Percentiles rank a stretch among this genome's conserved stretches.
phyloP scores from a whole-genome alignment of 2,797 vertebrate genomes.

The Hephaestus fuliginosus region DNA sequence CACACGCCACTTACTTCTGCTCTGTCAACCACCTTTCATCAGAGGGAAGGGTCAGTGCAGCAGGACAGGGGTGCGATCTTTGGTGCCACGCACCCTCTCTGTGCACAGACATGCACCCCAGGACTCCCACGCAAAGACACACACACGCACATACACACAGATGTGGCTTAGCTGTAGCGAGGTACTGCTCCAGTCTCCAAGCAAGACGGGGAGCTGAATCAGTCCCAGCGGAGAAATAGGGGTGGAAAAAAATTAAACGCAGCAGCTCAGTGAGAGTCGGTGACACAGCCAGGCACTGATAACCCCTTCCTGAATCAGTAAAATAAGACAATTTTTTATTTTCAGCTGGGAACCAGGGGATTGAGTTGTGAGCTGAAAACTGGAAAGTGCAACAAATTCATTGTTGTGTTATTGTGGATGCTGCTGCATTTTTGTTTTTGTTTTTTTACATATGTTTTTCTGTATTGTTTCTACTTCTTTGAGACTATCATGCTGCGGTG shows the following conservation, averaged over 20 bases:
- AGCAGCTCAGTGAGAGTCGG: neutral
- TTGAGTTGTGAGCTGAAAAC: conserved; percentile 7
- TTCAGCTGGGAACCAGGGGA: conserved; percentile 5
- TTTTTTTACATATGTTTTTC: neutral
- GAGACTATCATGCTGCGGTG: neutral
- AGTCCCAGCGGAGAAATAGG: neutral
- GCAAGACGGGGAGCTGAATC: conserved; percentile 15
- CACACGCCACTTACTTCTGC: conserved; percentile 44
- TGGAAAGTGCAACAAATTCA: conserved; percentile 12
- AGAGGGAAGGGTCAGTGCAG: conserved; percentile 40
- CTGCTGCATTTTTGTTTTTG: neutral
- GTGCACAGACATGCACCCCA: conserved; percentile 1
- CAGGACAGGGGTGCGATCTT: conserved; percentile 36
- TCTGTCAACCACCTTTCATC: conserved; percentile 53
- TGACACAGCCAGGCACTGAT: conserved; percentile 13
- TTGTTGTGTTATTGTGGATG: neutral
- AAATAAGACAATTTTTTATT: conserved; percentile 3
- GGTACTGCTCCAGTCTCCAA: conserved; percentile 14
- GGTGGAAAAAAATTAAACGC: neutral
- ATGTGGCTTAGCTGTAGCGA: conserved; percentile 10
- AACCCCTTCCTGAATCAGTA: conserved; percentile 9
- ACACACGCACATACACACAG: neutral
- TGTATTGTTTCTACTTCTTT: neutral
- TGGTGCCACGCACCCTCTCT: neutral
- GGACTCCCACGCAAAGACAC: neutral